Conservation (phyloP, 2,797 vertebrate species). For the Phataginus tricuspis region DNA sequence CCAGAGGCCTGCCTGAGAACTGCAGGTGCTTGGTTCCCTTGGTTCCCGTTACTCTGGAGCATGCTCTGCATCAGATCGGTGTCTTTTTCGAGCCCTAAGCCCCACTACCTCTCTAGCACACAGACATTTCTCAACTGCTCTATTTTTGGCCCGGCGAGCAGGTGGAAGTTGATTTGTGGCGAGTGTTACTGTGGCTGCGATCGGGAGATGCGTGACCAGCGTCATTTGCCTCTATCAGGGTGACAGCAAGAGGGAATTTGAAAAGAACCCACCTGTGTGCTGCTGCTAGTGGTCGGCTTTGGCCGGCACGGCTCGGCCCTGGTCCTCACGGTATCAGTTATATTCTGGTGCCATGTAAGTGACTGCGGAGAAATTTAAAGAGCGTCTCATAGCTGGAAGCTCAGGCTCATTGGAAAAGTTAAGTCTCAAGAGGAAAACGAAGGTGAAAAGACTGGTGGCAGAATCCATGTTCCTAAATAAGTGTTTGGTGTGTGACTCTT, state of each 20-base stretch:
- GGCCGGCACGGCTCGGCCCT: neutral
- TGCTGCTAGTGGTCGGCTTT: conserved; percentile 69
- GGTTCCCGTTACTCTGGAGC: neutral
- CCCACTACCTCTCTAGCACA: neutral
- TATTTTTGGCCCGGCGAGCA: conserved; percentile 67
- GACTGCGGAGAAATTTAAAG: conserved; percentile 33
- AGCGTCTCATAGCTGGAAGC: conserved; percentile 2
- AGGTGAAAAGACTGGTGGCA: neutral
- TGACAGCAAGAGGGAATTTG: conserved; percentile 64
- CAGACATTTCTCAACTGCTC: conserved; percentile 39
- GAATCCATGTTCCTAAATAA: neutral
- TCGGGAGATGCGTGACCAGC: conserved; percentile 48
- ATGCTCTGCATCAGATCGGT: neutral
- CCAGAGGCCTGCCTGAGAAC: neutral
- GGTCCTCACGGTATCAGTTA: conserved; percentile 63
- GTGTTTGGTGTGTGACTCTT: neutral
- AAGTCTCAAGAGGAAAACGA: conserved; percentile 30
- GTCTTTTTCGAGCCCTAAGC: neutral
- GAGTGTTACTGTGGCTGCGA: conserved; percentile 47
- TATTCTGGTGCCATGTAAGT: conserved; percentile 43
- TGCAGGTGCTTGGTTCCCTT: no score
- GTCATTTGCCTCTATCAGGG: conserved; percentile 68
- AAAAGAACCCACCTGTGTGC: conserved; percentile 57
- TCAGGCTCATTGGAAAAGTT: conserved; percentile 43
- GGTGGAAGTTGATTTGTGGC: conserved; percentile 73